Evolutionary conservation across 1,140 invertebrate genomes (phyloP).

Genomic region (Pseudomyrmex flavicornis): DNA sequence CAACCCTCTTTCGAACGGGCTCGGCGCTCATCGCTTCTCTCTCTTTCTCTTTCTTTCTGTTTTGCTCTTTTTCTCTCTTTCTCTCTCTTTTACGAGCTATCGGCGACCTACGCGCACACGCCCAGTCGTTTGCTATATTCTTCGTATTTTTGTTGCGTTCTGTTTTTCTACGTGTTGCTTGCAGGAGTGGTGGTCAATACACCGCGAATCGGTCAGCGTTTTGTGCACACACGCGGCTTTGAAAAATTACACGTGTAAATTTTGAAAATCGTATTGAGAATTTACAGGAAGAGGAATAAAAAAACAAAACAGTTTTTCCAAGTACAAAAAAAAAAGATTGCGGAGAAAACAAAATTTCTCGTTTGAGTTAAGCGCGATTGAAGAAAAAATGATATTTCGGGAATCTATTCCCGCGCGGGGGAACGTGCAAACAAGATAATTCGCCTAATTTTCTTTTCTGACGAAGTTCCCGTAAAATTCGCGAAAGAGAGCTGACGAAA

Average conservation of each 20-base stretch:
- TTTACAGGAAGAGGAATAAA: background rate
- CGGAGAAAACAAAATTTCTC: too few relatives aligned
- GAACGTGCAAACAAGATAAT: too few relatives aligned
- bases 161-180: conserved; percentile 57
- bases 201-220: conserved; percentile 37
- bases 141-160: conserved; percentile 46
- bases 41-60: background rate
- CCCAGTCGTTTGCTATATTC: conserved; percentile 53
- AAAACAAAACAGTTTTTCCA: too few relatives aligned
- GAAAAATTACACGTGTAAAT: conserved; percentile 37
- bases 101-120: conserved; percentile 55
- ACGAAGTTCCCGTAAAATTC: background rate
- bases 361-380: too few relatives aligned
- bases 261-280: conserved; percentile 22
- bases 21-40: conserved; percentile 57
- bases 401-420: too few relatives aligned
- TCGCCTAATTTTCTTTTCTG: background rate
- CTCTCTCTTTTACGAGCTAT: conserved; percentile 44
- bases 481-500: background rate
- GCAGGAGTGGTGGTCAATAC: conserved; percentile 42
- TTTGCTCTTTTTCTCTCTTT: conserved; percentile 6
- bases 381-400: too few relatives aligned
- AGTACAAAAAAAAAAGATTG: too few relatives aligned
- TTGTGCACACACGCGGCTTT: conserved; percentile 4
- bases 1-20: conserved; percentile 68